Conservation (phyloP, 2,797 vertebrate species). For the Sebastes itinus region DNA sequence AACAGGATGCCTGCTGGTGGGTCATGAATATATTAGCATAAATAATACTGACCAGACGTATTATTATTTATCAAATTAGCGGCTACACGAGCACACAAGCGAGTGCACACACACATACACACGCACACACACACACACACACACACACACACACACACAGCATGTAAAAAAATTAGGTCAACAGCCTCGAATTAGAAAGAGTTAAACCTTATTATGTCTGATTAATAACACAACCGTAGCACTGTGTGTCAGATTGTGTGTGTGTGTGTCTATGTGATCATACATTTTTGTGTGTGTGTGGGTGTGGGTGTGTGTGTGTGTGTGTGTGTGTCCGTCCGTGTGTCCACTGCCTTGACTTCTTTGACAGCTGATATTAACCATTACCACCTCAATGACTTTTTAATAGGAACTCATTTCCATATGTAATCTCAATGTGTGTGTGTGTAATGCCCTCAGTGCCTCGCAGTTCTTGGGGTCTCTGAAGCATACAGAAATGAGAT, state of each 20-base stretch:
- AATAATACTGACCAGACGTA: conserved; percentile 74
- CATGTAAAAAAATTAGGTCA: conserved; percentile 72
- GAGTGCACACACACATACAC: background rate
- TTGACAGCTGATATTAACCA: conserved; percentile 73
- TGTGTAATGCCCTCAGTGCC: conserved; percentile 25
- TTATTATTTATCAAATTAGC: conserved; percentile 78
- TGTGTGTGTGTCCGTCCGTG: conserved; percentile 3
- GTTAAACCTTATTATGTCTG: conserved; percentile 71
- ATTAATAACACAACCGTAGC: conserved; percentile 59
- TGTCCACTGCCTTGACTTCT: conserved; percentile 51
- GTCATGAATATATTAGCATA: conserved; percentile 78
- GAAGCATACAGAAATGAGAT: conserved; percentile 63
- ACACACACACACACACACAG: conserved; percentile 7
- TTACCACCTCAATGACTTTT: conserved; percentile 74
- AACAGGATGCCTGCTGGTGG: conserved; percentile 74
- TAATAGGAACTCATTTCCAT: conserved; percentile 75
- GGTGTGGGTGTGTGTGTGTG: background rate
- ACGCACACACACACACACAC: conserved; percentile 22
- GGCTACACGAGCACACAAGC: conserved; percentile 7
- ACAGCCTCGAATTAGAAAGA: conserved; percentile 62
- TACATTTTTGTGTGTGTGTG: background rate
- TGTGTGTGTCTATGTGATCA: background rate
- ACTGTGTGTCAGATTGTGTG: background rate
- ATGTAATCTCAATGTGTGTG: conserved; percentile 46
- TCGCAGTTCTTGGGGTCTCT: conserved; percentile 45